These are phyloP conservation scores for Cotesia chilonis DNA, from an alignment of 1,140 invertebrate species.

Conservation along the genomic window DNA sequence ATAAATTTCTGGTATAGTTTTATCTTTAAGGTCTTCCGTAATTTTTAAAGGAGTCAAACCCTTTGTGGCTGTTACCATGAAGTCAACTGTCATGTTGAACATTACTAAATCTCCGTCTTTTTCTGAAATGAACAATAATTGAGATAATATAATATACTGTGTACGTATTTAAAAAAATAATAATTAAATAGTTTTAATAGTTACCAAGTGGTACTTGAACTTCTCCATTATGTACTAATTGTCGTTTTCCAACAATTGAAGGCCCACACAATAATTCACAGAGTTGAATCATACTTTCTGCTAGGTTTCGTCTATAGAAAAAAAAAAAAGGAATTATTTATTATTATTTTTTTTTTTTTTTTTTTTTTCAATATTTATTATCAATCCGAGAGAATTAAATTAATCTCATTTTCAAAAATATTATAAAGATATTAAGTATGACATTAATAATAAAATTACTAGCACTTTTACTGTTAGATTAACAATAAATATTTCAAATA, in stretches of 20 bases:
- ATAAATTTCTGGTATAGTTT: constrained; percentile 72
- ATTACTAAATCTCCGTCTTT: constrained; percentile 73
- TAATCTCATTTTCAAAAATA: too few relatives aligned
- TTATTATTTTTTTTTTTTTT: too few relatives aligned
- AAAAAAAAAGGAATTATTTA: constrained; percentile 29
- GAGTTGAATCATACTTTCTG: constrained; percentile 76
- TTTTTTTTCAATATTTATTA: too few relatives aligned
- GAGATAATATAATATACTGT: not conserved
- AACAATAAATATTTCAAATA: too few relatives aligned
- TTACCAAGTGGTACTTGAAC: constrained; percentile 56
- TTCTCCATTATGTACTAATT: constrained; percentile 68
- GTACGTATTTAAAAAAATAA: not conserved
- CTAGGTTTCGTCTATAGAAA: constrained; percentile 72
- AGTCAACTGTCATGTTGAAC: constrained; percentile 71
- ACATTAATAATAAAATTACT: too few relatives aligned
- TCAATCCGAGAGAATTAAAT: too few relatives aligned
- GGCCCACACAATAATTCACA: constrained; percentile 72
- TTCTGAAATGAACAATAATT: constrained; percentile 50
- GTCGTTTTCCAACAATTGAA: constrained; percentile 66
- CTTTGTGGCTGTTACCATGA: constrained; percentile 71
- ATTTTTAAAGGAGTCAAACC: constrained; percentile 69
- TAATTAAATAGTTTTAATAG: constrained; percentile 5
- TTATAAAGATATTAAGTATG: too few relatives aligned
- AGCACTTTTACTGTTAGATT: too few relatives aligned
- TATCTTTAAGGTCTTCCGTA: constrained; percentile 57